Conservation (phyloP, 2,888 invertebrate species). For the Cephalotes varians region DNA sequence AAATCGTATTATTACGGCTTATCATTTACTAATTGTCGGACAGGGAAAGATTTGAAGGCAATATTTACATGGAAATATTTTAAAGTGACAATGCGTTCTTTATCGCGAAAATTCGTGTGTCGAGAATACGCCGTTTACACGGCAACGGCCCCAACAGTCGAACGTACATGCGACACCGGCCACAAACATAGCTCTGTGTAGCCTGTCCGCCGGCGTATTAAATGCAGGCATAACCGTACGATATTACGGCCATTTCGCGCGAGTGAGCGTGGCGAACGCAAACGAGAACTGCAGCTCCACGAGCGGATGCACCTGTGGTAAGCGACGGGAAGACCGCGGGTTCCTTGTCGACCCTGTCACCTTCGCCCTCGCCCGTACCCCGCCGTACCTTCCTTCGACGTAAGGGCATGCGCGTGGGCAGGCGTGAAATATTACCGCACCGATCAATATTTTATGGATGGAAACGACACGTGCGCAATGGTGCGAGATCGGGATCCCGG, state of each 20-base stretch:
- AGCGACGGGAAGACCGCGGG: constrained; percentile 51
- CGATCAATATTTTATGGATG: constrained; percentile 75
- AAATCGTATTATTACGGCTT: not conserved
- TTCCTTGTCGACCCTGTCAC: constrained; percentile 37
- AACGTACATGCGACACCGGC: constrained; percentile 76
- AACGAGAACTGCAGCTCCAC: constrained; percentile 27
- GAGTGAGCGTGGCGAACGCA: constrained; percentile 51
- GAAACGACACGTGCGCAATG: constrained; percentile 57
- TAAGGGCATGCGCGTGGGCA: constrained; percentile 79
- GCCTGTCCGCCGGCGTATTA: constrained; percentile 75
- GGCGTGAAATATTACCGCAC: constrained; percentile 81
- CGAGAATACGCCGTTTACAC: constrained; percentile 62
- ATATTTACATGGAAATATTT: not conserved
- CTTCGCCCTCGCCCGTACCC: constrained; percentile 4
- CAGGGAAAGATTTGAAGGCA: not conserved
- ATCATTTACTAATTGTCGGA: not conserved
- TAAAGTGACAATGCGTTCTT: not conserved
- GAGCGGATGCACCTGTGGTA: constrained; percentile 73
- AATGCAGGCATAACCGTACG: constrained; percentile 77
- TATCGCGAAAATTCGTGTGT: constrained; percentile 13
- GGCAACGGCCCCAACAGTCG: constrained; percentile 30
- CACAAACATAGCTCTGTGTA: constrained; percentile 75
- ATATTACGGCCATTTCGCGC: constrained; percentile 77
- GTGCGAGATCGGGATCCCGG: constrained; percentile 67
- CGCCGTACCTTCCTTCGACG: constrained; percentile 16